phyloP scores from a whole-genome alignment of 2,113 vertebrate genomes.

The Coptodon rendalli region DNA sequence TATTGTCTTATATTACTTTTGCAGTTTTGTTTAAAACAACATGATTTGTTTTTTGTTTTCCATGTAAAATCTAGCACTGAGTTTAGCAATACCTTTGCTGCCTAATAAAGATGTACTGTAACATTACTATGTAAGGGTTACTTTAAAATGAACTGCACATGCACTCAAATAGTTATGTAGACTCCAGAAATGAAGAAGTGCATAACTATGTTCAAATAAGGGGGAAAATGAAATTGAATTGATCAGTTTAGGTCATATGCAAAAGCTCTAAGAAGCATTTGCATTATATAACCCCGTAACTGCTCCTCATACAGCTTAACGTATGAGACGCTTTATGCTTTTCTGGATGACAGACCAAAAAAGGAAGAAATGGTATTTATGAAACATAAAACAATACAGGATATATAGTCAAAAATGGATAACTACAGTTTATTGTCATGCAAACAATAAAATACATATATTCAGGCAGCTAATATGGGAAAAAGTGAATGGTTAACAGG shows the following conservation, averaged over 20 bases:
- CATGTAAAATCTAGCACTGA: background rate
- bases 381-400: fast-evolving
- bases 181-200: background rate
- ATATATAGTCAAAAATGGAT: fast-evolving
- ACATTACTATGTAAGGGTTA: background rate
- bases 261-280: fast-evolving
- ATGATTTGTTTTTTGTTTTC: background rate
- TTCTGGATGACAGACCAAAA: background rate
- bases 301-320: fast-evolving
- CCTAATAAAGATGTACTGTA: background rate
- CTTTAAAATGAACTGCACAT: background rate
- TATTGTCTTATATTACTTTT: background rate
- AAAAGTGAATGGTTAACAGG: background rate
- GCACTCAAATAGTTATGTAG: background rate
- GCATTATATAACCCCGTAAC: fast-evolving
- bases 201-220: fast-evolving
- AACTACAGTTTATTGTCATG: background rate
- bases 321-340: background rate
- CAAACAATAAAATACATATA: background rate
- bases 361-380: fast-evolving
- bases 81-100: fast-evolving
- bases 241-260: background rate
- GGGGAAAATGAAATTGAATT: background rate
- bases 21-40: background rate
- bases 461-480: background rate